phyloP scores from a whole-genome alignment of 2,888 invertebrate genomes.

The Thymelicus acteon region DNA sequence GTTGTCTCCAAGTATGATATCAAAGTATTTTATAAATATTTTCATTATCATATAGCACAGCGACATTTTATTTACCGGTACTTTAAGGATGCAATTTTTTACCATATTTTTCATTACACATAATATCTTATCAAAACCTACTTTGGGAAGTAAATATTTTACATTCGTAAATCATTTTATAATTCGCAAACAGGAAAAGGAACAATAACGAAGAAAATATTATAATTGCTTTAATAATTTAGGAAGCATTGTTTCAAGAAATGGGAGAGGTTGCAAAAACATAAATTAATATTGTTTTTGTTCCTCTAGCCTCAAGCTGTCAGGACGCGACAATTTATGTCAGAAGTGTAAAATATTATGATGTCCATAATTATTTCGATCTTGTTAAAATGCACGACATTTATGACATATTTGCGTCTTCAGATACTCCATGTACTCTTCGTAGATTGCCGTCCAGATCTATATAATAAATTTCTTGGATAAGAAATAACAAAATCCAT shows the following conservation, averaged over 20 bases:
- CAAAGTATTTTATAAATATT: no score
- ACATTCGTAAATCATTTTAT: neutral
- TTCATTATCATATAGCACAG: neutral
- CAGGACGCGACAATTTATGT: conserved; percentile 25
- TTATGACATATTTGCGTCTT: no score
- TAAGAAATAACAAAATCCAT: no score
- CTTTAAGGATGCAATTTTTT: neutral
- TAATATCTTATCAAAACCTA: neutral
- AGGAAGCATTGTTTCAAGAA: conserved; percentile 23
- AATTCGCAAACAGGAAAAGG: neutral
- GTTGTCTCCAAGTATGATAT: no score
- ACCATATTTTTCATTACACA: neutral
- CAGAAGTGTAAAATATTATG: conserved; percentile 25
- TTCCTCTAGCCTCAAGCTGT: conserved; percentile 26
- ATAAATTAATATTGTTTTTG: conserved; percentile 35
- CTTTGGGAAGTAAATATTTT: neutral
- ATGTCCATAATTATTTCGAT: conserved; percentile 23
- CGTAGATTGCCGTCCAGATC: no score
- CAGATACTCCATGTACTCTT: no score
- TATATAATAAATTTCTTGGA: no score
- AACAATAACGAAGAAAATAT: conserved; percentile 16
- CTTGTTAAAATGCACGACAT: conserved; percentile 18
- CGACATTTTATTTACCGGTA: neutral
- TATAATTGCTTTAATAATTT: conserved; percentile 28
- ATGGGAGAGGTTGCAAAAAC: conserved; percentile 29